Evolutionary conservation across 2,888 invertebrate species (phyloP).

Genomic region (Orthosia cruda): DNA sequence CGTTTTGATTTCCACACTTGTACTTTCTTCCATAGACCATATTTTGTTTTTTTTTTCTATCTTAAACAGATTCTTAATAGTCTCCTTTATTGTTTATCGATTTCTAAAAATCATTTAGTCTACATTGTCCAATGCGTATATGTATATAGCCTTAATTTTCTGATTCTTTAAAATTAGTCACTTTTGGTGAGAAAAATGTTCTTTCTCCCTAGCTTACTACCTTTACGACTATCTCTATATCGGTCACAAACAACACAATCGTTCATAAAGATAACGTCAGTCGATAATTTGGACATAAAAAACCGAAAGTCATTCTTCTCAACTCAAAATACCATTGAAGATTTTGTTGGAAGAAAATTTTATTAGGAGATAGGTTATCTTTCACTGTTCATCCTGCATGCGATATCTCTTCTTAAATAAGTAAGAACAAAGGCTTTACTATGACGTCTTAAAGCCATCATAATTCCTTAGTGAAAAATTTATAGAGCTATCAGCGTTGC

Average conservation of each 20-base stretch:
- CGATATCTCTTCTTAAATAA: not conserved
- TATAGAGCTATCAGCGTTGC: too few relatives aligned
- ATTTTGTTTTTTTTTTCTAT: not conserved
- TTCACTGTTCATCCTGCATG: slow-evolving; percentile 4
- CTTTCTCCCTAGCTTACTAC: not conserved
- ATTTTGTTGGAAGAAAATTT: slow-evolving; percentile 1
- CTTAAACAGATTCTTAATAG: not conserved
- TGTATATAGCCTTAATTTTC: not conserved
- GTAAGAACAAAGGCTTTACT: too few relatives aligned
- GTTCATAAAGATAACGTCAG: slow-evolving; percentile 55
- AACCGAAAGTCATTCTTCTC: not conserved
- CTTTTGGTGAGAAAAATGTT: not conserved
- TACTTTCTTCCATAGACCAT: not conserved
- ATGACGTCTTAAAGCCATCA: too few relatives aligned
- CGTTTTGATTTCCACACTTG: not conserved
- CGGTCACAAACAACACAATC: slow-evolving; percentile 58
- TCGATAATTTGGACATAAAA: slow-evolving; percentile 44
- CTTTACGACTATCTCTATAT: slow-evolving; percentile 19
- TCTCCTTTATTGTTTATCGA: slow-evolving; percentile 7
- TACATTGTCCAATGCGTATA: not conserved
- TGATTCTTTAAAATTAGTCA: not conserved
- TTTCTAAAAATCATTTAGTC: slow-evolving; percentile 4
- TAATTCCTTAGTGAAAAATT: too few relatives aligned
- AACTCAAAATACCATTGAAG: not conserved
- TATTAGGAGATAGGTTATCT: slow-evolving; percentile 12